Conservation (phyloP, 2,113 vertebrate genomes). For the Oreotrochilus melanogaster region DNA sequence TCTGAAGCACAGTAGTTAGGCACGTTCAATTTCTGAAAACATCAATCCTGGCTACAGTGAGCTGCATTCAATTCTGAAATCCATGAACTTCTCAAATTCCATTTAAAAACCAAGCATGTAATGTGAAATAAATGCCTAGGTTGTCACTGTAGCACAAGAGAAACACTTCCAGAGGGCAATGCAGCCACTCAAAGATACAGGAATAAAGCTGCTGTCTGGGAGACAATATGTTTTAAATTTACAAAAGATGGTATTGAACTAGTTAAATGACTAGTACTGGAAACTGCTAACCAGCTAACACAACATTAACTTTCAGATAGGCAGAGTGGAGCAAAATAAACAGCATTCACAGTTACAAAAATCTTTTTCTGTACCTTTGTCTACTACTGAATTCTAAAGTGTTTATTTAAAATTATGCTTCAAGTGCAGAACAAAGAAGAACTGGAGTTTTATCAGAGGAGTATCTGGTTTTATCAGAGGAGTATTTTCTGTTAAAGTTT, state of each 20-base stretch:
- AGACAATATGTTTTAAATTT: background rate
- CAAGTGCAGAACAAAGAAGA: background rate
- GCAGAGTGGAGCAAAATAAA: background rate
- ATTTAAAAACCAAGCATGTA: background rate
- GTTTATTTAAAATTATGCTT: background rate
- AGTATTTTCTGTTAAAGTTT: background rate
- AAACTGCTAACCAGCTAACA: background rate
- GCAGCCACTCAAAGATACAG: background rate
- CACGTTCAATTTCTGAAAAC: background rate
- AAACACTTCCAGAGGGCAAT: background rate
- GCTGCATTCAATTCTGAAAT: background rate
- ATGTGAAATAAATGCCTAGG: background rate
- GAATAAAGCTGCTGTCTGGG: background rate
- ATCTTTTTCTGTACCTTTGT: background rate
- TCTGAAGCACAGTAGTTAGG: background rate
- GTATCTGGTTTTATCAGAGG: background rate
- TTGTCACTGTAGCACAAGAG: background rate
- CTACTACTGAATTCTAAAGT: background rate
- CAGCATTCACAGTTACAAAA: background rate
- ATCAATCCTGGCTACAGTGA: background rate
- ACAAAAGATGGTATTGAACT: background rate
- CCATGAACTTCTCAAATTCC: background rate
- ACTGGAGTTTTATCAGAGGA: background rate
- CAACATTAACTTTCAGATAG: background rate
- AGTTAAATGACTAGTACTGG: background rate